phyloP scores from a whole-genome alignment of 2,797 vertebrate species.

The Anas georgica region DNA sequence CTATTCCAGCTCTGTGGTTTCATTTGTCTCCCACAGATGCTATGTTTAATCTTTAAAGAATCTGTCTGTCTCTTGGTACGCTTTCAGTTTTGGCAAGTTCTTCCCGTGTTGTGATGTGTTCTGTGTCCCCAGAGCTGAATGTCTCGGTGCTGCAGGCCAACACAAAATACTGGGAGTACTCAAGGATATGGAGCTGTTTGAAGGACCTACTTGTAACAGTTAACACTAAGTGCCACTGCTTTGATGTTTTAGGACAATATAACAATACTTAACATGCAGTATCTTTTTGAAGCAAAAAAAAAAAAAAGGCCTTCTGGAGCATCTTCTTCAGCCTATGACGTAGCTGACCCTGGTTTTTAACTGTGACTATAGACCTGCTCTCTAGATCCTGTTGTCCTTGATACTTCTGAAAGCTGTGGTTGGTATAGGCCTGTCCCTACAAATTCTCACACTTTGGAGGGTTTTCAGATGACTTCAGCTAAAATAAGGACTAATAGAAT shows the following conservation, averaged over 20 bases:
- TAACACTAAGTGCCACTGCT: conserved; percentile 54
- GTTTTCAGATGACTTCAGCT: not conserved
- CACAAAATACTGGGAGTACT: not conserved
- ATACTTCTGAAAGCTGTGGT: not conserved
- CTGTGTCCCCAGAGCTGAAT: not conserved
- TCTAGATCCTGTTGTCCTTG: not conserved
- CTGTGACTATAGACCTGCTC: not conserved
- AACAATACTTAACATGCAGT: not conserved
- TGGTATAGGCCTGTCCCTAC: not conserved
- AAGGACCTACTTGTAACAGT: not conserved
- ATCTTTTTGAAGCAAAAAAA: conserved; percentile 1
- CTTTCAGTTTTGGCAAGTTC: not conserved
- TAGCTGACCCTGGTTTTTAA: not conserved
- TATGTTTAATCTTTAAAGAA: not conserved
- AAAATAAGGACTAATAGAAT: not conserved
- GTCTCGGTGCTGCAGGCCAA: not conserved
- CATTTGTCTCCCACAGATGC: not conserved
- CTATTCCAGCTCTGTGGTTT: conserved; percentile 4
- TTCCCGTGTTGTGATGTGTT: not conserved
- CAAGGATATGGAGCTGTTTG: not conserved
- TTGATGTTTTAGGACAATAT: not conserved
- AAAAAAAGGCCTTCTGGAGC: not conserved
- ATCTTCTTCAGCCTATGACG: not conserved
- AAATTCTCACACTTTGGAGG: not conserved
- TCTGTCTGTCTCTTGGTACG: not conserved